Evolutionary conservation across 2,888 invertebrate genomes (phyloP).

Genomic region (Ptychoptera albimana): DNA sequence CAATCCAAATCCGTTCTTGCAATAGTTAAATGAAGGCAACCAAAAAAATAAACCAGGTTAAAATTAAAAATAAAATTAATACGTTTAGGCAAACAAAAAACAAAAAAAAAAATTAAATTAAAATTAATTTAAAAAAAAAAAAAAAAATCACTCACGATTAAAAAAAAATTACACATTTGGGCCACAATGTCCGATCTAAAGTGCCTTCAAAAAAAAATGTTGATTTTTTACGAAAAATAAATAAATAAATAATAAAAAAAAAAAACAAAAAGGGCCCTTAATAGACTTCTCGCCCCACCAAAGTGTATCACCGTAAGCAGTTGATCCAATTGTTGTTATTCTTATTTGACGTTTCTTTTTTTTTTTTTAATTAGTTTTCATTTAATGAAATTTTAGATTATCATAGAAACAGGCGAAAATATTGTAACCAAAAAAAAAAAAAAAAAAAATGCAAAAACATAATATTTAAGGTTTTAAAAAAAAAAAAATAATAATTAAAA

Average conservation of each 20-base stretch:
- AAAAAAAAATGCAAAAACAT: background rate
- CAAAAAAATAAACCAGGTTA: conserved; percentile 26
- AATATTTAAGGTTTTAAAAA: no score
- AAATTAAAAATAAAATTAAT: conserved; percentile 12
- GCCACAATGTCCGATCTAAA: conserved; percentile 89
- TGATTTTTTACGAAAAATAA: conserved; percentile 70
- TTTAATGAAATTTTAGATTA: no score
- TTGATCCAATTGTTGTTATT: conserved; percentile 18
- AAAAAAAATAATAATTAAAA: no score
- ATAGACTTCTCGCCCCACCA: conserved; percentile 68
- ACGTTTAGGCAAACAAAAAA: conserved; percentile 12
- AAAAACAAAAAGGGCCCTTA: conserved; percentile 65
- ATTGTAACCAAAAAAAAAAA: background rate
- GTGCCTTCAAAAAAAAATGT: conserved; percentile 68
- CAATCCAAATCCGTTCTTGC: conserved; percentile 55
- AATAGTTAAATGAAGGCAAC: conserved; percentile 67
- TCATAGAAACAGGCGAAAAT: background rate
- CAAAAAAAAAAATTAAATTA: conserved; percentile 20
- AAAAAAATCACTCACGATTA: conserved; percentile 27
- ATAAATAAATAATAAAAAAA: conserved; percentile 54
- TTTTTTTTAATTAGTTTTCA: background rate
- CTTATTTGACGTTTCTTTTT: no score
- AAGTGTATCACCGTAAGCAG: conserved; percentile 33
- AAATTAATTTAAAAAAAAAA: conserved; percentile 38
- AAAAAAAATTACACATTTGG: conserved; percentile 58